Evolutionary conservation across 2,797 vertebrate genomes (phyloP), one percentile per base, ranked within the genome.

Genomic region (Danio albolineatus): DNA sequence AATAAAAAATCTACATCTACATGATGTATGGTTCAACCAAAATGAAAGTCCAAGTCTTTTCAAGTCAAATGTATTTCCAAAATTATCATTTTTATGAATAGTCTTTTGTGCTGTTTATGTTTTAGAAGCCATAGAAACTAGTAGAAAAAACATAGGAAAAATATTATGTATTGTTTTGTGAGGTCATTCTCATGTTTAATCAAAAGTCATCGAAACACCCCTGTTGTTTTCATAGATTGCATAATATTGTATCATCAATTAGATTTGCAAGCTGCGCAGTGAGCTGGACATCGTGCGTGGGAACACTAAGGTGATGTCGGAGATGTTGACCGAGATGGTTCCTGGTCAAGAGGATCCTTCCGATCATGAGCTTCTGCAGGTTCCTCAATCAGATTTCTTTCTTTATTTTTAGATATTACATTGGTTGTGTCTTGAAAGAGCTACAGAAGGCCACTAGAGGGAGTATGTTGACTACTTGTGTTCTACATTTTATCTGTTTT

Each of bases 261-360:
- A 99, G 98, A 96, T 99, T 74, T 95, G 95, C 85, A 94, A 95
- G 77, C 95, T 99, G 87, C 95, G 96, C 88, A 97, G 96, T 4
- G 98, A 99, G 82, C 89, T 99, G 84, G 98, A 98, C 61, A 91
- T 99, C 17, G 98, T 99, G 73, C 97, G 97, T 73, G 97, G 97
- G 81, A 99, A 99, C 89, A 96, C 96, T 0, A 98, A 98, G 85
- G 98, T 99, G 88, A 98, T 99, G 97, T 99, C 98, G 0, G 98
- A 99, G 93, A 99, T 99, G 97, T 88, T 99, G 83, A 98, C 96
- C 0, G 97, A 99, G 92, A 97, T 99, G 96, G 95, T 98, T 7
- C 97, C 98, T 0, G 98, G 97, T 59, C 96, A 99, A 86, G 98
- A 98, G 79, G 97, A 98, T 14, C 91, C 96, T 0, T 98, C 97